phyloP scores from a whole-genome alignment of 2,888 invertebrate genomes.

The Plagodis dolabraria region DNA sequence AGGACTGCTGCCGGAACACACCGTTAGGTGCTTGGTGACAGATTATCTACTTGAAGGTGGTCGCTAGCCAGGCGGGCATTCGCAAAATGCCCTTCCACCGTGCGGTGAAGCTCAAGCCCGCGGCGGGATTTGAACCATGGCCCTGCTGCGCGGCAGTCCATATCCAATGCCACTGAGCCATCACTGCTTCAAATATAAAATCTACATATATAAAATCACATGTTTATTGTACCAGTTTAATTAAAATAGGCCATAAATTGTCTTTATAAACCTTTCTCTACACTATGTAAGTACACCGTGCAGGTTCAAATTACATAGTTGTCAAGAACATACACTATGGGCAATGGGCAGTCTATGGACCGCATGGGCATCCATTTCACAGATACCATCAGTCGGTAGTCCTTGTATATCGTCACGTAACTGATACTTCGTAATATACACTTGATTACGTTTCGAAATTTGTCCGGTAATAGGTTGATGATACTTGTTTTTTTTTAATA shows the following conservation, averaged over 20 bases:
- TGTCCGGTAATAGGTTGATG: neutral
- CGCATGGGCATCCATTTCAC: slow-evolving; percentile 43
- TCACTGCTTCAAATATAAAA: too few relatives aligned
- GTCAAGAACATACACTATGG: slow-evolving; percentile 52
- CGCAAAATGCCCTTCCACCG: too few relatives aligned
- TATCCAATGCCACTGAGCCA: too few relatives aligned
- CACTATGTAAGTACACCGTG: slow-evolving; percentile 34
- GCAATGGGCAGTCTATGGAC: slow-evolving; percentile 24
- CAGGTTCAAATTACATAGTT: slow-evolving; percentile 64
- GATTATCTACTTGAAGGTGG: too few relatives aligned
- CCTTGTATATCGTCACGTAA: slow-evolving; percentile 49
- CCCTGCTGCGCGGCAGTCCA: too few relatives aligned
- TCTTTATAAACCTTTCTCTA: neutral
- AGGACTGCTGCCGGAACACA: too few relatives aligned
- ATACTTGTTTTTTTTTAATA: neutral
- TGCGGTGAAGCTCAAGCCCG: too few relatives aligned
- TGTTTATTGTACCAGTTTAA: too few relatives aligned
- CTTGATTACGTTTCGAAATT: slow-evolving; percentile 12
- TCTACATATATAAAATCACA: too few relatives aligned
- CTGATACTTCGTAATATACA: slow-evolving; percentile 27
- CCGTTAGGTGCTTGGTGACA: too few relatives aligned
- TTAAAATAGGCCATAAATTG: neutral
- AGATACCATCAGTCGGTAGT: slow-evolving; percentile 57
- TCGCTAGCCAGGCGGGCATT: too few relatives aligned
- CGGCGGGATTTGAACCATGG: too few relatives aligned